These are phyloP conservation scores for Prunella fulvescens DNA, from an alignment of 2,113 vertebrate genomes.

Conservation along the genomic window DNA sequence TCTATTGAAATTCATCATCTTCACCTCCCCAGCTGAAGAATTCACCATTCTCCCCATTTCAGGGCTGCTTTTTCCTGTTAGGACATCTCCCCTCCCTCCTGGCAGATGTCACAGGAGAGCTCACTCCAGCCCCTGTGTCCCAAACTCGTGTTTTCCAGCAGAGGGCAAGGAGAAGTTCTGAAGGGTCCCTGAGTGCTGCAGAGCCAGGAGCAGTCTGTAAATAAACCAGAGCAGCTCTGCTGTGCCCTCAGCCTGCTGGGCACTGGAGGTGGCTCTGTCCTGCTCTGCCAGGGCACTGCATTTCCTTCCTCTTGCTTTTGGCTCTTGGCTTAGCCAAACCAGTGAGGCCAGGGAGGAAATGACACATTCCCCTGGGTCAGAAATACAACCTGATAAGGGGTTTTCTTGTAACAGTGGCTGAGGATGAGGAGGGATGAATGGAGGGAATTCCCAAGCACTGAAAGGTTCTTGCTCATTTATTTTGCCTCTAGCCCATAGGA, in stretches of 20 bases:
- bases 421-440: not conserved
- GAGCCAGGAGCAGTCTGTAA: not conserved
- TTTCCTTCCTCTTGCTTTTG: not conserved
- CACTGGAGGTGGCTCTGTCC: not conserved
- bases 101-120: not conserved
- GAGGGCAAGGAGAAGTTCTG: not conserved
- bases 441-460: constrained; percentile 19
- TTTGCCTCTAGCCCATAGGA: not conserved
- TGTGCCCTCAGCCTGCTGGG: not conserved
- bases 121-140: not conserved
- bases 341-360: constrained; percentile 11
- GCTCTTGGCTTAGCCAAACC: not conserved
- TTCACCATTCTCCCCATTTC: not conserved
- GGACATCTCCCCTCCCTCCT: not conserved
- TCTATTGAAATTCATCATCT: not conserved
- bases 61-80: not conserved
- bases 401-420: not conserved
- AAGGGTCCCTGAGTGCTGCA: not conserved
- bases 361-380: not conserved
- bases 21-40: not conserved
- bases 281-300: not conserved
- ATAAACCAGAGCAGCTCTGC: not conserved
- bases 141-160: not conserved
- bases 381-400: not conserved
- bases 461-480: not conserved